These are phyloP conservation scores for Xestia sexstrigata DNA, from an alignment of 2,888 invertebrate species.

Conservation along the genomic window DNA sequence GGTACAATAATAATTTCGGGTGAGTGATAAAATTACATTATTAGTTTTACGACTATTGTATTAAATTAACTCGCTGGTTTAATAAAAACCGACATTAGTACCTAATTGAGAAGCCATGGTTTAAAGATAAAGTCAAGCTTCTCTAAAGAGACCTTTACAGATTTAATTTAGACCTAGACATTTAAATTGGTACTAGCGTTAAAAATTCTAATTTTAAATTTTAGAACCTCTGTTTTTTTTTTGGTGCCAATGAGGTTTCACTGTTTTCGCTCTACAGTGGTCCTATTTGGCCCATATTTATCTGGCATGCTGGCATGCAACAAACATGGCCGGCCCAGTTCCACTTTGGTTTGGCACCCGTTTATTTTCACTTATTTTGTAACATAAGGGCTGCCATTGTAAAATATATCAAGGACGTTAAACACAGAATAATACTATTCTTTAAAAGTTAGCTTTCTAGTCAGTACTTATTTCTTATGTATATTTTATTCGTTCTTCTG, in stretches of 20 bases:
- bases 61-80: conserved; percentile 24
- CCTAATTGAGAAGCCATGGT: neutral
- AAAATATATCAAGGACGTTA: neutral
- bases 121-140: neutral
- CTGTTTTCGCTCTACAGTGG: neutral
- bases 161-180: neutral
- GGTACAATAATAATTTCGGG: conserved; percentile 11
- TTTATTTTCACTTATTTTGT: conserved; percentile 42
- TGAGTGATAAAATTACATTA: neutral
- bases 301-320: conserved; percentile 38
- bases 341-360: conserved; percentile 42
- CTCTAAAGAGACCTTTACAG: neutral
- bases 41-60: conserved; percentile 9
- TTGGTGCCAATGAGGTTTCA: neutral
- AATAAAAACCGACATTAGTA: conserved; percentile 1
- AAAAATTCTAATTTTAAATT: neutral
- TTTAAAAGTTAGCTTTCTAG: neutral
- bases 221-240: neutral
- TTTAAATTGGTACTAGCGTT: neutral
- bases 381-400: conserved; percentile 37
- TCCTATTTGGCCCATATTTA: conserved; percentile 52
- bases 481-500: neutral
- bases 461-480: neutral
- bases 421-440: no score
- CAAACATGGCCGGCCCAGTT: conserved; percentile 50